These are phyloP conservation scores for Rhyacichthys aspro DNA, from an alignment of 2,797 vertebrate species.

Conservation along the genomic window DNA sequence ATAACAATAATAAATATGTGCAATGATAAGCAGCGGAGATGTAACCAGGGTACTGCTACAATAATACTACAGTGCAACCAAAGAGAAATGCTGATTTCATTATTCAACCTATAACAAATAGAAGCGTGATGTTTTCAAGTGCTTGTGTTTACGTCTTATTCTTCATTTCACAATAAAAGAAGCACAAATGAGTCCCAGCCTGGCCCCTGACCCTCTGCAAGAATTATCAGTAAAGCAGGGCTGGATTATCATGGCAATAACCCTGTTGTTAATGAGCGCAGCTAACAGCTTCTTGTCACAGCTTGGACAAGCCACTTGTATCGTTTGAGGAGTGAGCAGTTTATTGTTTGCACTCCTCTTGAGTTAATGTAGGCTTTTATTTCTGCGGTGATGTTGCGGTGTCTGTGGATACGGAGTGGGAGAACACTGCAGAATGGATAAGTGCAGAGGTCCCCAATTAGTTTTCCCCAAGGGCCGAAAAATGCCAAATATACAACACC, in stretches of 20 bases:
- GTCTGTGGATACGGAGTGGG: constrained; percentile 50
- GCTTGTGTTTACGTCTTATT: constrained; percentile 53
- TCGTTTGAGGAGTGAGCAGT: constrained; percentile 57
- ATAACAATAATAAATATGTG: too few species aligned
- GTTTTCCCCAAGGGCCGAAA: too few species aligned
- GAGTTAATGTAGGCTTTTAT: constrained; percentile 71
- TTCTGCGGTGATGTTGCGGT: constrained; percentile 35
- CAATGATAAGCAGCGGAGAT: too few species aligned
- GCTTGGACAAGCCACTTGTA: constrained; percentile 57
- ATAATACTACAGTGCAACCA: constrained; percentile 16
- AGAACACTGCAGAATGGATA: constrained; percentile 43
- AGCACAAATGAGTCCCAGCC: constrained; percentile 29
- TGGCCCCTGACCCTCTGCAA: constrained; percentile 46
- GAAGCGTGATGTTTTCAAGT: constrained; percentile 38
- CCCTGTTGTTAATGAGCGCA: constrained; percentile 60
- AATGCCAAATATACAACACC: too few species aligned
- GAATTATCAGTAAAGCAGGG: constrained; percentile 46
- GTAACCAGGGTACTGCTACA: too few species aligned
- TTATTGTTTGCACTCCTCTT: constrained; percentile 67
- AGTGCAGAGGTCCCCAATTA: too few species aligned
- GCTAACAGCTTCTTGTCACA: constrained; percentile 53
- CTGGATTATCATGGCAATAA: constrained; percentile 45
- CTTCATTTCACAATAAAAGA: constrained; percentile 25
- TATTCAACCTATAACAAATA: constrained; percentile 51
- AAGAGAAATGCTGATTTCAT: constrained; percentile 66